phyloP scores from a whole-genome alignment of 1,140 invertebrate species.

The Drosophila lacertosa region DNA sequence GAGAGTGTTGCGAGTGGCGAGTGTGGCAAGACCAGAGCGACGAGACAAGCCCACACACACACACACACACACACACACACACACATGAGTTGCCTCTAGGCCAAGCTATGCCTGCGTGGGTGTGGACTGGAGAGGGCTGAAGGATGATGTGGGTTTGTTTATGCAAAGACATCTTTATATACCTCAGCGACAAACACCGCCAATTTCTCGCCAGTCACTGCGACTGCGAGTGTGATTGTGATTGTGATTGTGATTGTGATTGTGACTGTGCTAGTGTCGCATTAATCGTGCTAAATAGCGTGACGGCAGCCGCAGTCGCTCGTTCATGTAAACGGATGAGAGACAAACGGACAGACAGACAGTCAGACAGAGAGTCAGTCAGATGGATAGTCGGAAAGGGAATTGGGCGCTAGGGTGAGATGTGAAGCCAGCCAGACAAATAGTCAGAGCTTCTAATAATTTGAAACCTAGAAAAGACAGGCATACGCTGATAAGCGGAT shows the following conservation, averaged over 20 bases:
- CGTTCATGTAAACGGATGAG: not conserved
- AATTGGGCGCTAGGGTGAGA: not conserved
- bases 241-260: constrained; percentile 10
- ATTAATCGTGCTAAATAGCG: constrained; percentile 51
- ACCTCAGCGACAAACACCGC: constrained; percentile 1
- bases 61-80: not conserved
- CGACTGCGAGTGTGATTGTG: constrained; percentile 6
- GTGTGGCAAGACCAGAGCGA: constrained; percentile 21
- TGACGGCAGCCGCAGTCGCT: constrained; percentile 14
- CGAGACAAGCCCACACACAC: not conserved
- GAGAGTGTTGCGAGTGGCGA: constrained; percentile 45
- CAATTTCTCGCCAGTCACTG: constrained; percentile 11
- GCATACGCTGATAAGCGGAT: constrained; percentile 23
- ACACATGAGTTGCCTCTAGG: constrained; percentile 5
- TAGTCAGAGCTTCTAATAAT: constrained; percentile 35
- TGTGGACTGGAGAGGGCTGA: constrained; percentile 3
- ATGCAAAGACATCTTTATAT: constrained; percentile 22
- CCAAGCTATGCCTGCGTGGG: not conserved
- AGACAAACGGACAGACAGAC: not conserved
- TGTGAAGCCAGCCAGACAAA: constrained; percentile 19
- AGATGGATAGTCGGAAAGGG: not conserved
- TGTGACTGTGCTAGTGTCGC: constrained; percentile 25
- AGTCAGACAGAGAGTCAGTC: not conserved
- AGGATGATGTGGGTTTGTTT: constrained; percentile 30
- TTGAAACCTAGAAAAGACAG: constrained; percentile 27